These are phyloP conservation scores for Thryonomys swinderianus DNA, from an alignment of 2,113 vertebrate genomes.

Conservation along the genomic window DNA sequence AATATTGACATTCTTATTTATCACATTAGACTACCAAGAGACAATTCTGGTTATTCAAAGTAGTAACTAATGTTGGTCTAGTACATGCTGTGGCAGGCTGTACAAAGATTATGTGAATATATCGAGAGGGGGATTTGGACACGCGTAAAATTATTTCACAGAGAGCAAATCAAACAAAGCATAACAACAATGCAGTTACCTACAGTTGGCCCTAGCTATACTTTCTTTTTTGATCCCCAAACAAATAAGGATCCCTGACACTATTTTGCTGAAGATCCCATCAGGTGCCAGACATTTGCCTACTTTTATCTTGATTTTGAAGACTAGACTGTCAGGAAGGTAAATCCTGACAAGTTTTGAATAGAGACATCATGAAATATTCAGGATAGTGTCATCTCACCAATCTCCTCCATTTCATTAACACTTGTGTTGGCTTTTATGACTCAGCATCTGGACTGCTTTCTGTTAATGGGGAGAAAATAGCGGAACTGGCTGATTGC, in stretches of 20 bases:
- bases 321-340: neutral
- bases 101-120: neutral
- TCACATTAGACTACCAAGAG: neutral
- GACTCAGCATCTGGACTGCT: neutral
- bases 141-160: neutral
- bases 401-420: slow-evolving; percentile 15
- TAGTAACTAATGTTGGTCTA: neutral
- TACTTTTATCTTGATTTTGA: neutral
- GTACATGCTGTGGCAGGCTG: neutral
- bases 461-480: slow-evolving; percentile 29
- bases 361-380: slow-evolving; percentile 55
- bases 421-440: slow-evolving; percentile 24
- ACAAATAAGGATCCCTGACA: neutral
- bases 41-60: neutral
- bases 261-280: neutral
- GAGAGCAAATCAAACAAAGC: neutral
- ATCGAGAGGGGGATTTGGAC: neutral
- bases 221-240: neutral
- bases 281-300: neutral
- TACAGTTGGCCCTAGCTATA: neutral
- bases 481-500: neutral
- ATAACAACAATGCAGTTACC: neutral
- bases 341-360: slow-evolving; percentile 37
- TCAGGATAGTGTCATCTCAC: neutral
- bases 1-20: neutral